A percentile compares a stretch with the other conserved stretches of the same genome.
These are phyloP conservation scores for Leuctra nigra DNA, from an alignment of 2,888 invertebrate species.

Conservation along the genomic window DNA sequence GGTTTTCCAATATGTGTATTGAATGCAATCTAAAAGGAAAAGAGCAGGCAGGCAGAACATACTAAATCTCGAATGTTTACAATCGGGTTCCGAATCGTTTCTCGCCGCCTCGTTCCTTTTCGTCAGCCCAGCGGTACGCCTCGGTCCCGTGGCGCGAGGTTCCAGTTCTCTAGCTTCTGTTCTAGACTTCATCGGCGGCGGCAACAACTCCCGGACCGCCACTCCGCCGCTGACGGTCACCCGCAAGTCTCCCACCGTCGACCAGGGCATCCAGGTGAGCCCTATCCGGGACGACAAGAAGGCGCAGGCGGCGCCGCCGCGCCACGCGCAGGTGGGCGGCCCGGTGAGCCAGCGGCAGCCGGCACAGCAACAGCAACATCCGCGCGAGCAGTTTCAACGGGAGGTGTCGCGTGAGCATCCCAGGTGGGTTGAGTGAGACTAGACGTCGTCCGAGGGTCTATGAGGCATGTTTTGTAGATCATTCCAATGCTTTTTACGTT, in stretches of 20 bases:
- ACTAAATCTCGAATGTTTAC: too few relatives aligned
- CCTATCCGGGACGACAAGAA: slow-evolving; percentile 32
- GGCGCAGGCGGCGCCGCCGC: slow-evolving; percentile 37
- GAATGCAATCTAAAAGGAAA: too few relatives aligned
- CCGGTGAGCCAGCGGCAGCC: slow-evolving; percentile 37
- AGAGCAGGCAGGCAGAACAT: too few relatives aligned
- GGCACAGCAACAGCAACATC: background rate
- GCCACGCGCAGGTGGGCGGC: slow-evolving; percentile 35
- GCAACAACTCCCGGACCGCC: slow-evolving; percentile 77
- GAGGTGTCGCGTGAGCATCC: too few relatives aligned
- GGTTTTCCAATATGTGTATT: too few relatives aligned
- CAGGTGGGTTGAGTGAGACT: too few relatives aligned
- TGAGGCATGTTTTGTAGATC: too few relatives aligned
- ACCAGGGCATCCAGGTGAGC: slow-evolving; percentile 66
- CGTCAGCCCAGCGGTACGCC: background rate
- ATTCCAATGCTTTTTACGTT: too few relatives aligned
- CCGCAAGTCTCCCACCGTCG: slow-evolving; percentile 78
- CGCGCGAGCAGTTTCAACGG: background rate
- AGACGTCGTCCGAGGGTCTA: too few relatives aligned
- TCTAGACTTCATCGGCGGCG: slow-evolving; percentile 63
- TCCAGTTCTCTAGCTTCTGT: slow-evolving; percentile 42
- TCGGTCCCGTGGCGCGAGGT: background rate
- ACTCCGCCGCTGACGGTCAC: slow-evolving; percentile 61
- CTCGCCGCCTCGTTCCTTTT: too few relatives aligned
- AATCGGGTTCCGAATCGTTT: too few relatives aligned